Base-by-base conservation (phyloP, 2,888 invertebrate species). In the Drosophila infuscata region DNA sequence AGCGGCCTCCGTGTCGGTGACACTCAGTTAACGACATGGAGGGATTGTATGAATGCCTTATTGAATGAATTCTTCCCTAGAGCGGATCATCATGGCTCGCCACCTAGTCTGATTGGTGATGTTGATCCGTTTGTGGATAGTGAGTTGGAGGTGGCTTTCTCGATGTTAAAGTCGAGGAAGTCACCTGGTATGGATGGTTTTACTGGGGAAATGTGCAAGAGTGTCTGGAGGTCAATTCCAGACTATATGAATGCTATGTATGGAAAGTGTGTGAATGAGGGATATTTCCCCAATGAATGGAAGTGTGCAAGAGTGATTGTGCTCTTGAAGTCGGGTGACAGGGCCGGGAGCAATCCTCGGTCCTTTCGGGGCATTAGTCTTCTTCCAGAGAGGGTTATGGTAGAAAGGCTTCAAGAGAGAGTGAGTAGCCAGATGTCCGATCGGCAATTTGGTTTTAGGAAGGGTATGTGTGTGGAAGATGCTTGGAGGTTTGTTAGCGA, bases 281-380 rank as follows among this genome's bases (percentile, higher is more conserved):
- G 9, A 43, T 17, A 38, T 38, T 38, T 38, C 38, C 17, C 17
- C 38, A 38, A 17, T 38, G 38, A 38, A 15, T 38, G 38, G 17
- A 38, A 38, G 38, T 38, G 38, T 38, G 38, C 38, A 38, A 38
- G 38, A 38, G 38, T 74, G 20, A 53, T 69, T 11, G 63, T 59
- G 8, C 67, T 75, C 3, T 35, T 75, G 35, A 76, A 78, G 60
- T 74, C 74, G 25, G 60, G 62, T 0, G 76, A 79, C 52, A 74
- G 25, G 30, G 43, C 70, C 20, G 56, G 70, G 71, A 68, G 67
- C 38, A 71, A 74, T 76, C 77, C 71, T 51, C 30, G 74, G 3
- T 80, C 71, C 5, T 76, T 70, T 61, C 52, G 69, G 48, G 60
- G 66, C 4, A 53, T 74, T 41, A 63, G 72, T 38, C 70, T 77